These are phyloP conservation scores for Nesogale talazaci DNA, from an alignment of 2,113 vertebrate species.

Conservation along the genomic window DNA sequence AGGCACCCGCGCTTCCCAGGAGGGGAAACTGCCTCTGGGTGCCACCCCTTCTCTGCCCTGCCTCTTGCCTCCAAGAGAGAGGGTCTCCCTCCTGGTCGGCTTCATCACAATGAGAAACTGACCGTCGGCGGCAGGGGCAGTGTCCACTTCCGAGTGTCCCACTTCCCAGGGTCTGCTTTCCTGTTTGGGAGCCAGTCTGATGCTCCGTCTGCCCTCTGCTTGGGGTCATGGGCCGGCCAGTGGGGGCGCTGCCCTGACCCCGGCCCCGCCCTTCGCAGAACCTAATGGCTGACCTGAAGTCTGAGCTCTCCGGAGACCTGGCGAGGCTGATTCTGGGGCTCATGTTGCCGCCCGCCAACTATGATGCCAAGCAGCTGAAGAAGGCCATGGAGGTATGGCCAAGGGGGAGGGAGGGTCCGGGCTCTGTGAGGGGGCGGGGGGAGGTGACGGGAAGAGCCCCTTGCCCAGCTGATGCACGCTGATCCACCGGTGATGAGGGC, in stretches of 20 bases:
- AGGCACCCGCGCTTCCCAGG: not conserved
- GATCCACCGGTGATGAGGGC: too few species aligned
- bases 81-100: not conserved
- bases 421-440: accelerated
- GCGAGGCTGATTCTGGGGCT: constrained; percentile 94
- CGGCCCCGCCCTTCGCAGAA: constrained; percentile 86
- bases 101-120: not conserved
- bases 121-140: not conserved
- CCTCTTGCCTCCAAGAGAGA: not conserved
- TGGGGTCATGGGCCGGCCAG: not conserved
- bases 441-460: not conserved
- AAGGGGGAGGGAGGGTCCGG: too few species aligned
- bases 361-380: constrained; percentile 97
- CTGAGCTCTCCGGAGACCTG: constrained; percentile 94
- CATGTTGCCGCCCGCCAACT: constrained; percentile 95
- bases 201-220: not conserved
- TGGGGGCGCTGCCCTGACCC: not conserved
- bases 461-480: not conserved
- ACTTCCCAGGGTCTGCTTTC: accelerated
- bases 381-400: constrained; percentile 94
- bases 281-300: constrained; percentile 97
- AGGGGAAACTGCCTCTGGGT: not conserved
- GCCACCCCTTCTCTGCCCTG: not conserved
- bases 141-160: too few species aligned
- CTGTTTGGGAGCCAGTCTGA: not conserved